Percentiles rank a stretch among this genome's conserved stretches.
These are phyloP conservation scores for Myotis brandtii DNA, from an alignment of 2,113 vertebrate genomes.

Conservation along the genomic window DNA sequence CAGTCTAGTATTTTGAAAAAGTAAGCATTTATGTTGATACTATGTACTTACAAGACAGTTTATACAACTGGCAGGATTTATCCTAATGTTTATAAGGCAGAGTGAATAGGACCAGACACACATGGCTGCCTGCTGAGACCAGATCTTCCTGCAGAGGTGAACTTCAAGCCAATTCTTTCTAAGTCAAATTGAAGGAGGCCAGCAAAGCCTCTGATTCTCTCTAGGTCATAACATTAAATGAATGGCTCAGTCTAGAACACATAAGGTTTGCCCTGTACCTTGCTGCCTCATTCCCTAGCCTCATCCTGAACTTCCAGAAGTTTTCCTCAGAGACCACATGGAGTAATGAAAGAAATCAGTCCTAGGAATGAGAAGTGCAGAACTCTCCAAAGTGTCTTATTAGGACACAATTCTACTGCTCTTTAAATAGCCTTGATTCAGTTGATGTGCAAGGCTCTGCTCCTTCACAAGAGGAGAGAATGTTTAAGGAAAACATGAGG, in stretches of 20 bases:
- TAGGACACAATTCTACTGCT: background rate
- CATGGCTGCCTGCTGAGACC: background rate
- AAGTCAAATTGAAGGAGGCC: background rate
- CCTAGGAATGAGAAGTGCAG: background rate
- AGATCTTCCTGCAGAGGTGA: background rate
- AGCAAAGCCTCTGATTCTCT: background rate
- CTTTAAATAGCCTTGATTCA: background rate
- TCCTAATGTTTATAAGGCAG: background rate
- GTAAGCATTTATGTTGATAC: background rate
- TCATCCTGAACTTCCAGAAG: background rate
- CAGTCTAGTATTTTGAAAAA: slow-evolving; percentile 44
- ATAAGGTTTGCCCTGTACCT: background rate
- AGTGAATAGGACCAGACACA: background rate
- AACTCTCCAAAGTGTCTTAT: background rate
- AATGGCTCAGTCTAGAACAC: background rate
- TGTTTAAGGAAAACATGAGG: background rate
- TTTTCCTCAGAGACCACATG: background rate
- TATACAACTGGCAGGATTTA: background rate
- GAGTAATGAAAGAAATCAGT: background rate
- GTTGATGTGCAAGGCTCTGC: background rate
- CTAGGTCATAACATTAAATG: background rate
- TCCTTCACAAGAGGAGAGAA: background rate
- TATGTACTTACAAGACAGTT: slow-evolving; percentile 20
- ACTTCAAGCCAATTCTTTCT: slow-evolving; percentile 4
- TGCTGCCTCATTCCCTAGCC: background rate